A percentile compares a stretch with the other conserved stretches of the same genome.
These are phyloP conservation scores for Bombus pyrosoma DNA, from an alignment of 1,140 invertebrate genomes.

Conservation along the genomic window DNA sequence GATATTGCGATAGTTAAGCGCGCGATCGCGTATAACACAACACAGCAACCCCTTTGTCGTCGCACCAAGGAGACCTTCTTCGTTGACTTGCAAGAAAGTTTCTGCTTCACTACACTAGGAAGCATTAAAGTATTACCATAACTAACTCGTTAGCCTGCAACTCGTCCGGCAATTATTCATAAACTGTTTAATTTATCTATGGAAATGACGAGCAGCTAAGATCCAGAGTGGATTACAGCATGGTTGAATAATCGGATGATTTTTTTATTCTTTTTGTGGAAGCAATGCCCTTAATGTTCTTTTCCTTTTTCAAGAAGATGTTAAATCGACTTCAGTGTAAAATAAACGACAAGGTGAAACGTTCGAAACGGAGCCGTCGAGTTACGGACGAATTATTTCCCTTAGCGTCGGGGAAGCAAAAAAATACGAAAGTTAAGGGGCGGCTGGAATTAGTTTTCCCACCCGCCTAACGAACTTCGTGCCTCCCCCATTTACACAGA, in stretches of 20 bases:
- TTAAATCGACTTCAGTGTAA: constrained; percentile 14
- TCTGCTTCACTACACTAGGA: not conserved
- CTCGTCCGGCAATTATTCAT: not conserved
- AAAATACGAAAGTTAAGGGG: not conserved
- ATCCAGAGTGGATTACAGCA: not conserved
- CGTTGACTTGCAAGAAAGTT: constrained; percentile 1
- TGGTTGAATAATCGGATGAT: not conserved
- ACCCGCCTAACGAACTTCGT: constrained; percentile 24
- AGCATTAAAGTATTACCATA: not conserved
- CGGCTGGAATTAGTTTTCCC: constrained; percentile 37
- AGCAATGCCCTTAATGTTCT: no score
- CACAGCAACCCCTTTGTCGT: constrained; percentile 41
- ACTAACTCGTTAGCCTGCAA: not conserved
- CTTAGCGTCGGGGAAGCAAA: not conserved
- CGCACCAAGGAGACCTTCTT: constrained; percentile 6
- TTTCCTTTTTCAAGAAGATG: not conserved
- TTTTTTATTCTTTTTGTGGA: no score
- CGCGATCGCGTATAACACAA: constrained; percentile 54
- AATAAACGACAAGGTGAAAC: constrained; percentile 12
- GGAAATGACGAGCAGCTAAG: not conserved
- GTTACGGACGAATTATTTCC: constrained; percentile 20
- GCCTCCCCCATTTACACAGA: constrained; percentile 11
- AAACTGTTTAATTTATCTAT: not conserved
- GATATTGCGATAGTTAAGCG: constrained; percentile 66
- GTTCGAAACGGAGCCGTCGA: constrained; percentile 7